Conservation (phyloP, 1,140 invertebrate genomes). For the Gonioctena quinquepunctata region DNA sequence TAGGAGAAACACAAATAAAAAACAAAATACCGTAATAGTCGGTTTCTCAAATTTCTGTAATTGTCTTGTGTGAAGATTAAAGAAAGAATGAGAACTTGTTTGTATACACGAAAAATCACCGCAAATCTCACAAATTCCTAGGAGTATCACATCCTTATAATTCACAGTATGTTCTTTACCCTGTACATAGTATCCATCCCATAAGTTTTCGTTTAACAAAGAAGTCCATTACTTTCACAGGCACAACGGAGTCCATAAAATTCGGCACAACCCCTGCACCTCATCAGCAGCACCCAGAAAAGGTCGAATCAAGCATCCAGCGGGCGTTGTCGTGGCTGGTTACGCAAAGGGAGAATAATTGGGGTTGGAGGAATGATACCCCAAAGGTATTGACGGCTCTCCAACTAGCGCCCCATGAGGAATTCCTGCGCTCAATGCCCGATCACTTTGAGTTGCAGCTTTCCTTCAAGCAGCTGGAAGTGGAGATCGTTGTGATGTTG, state of each 20-base stretch:
- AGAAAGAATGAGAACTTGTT: too few relatives aligned
- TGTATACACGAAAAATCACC: too few relatives aligned
- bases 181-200: not conserved
- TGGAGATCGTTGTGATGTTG: slow-evolving; percentile 78
- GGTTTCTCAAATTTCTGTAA: too few relatives aligned
- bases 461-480: slow-evolving; percentile 80
- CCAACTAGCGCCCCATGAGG: slow-evolving; percentile 56
- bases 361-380: slow-evolving; percentile 79
- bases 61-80: too few relatives aligned
- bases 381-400: slow-evolving; percentile 71
- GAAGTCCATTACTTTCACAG: not conserved
- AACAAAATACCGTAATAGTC: too few relatives aligned
- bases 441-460: slow-evolving; percentile 71
- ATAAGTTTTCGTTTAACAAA: not conserved
- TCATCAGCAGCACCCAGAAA: slow-evolving; percentile 19
- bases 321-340: slow-evolving; percentile 69
- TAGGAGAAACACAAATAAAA: too few relatives aligned
- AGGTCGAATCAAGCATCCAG: slow-evolving; percentile 58
- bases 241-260: not conserved
- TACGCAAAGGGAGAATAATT: slow-evolving; percentile 69
- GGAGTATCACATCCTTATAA: too few relatives aligned
- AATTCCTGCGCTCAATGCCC: slow-evolving; percentile 58
- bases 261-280: not conserved
- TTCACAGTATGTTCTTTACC: too few relatives aligned
- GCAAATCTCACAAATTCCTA: too few relatives aligned